A percentile compares a stretch with the other conserved stretches of the same genome.
Conservation (phyloP, 1,140 invertebrate genomes). For the Mercenaria mercenaria region DNA sequence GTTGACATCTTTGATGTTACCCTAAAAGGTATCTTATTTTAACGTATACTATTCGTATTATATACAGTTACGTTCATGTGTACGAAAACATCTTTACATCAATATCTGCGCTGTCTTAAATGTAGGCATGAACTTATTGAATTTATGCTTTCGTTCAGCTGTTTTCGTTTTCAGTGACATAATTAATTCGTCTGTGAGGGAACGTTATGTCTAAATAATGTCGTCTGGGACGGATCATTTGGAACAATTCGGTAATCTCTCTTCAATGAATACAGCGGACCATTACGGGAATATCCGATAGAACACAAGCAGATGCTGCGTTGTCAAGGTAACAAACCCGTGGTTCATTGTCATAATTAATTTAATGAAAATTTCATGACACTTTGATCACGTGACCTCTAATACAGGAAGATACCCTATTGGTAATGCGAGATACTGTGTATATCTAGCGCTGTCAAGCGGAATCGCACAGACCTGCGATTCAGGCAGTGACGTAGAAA, state of each 20-base stretch:
- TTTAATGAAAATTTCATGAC: constrained; percentile 70
- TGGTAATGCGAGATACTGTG: constrained; percentile 44
- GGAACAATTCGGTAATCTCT: constrained; percentile 33
- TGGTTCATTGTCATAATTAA: constrained; percentile 68
- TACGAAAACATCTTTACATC: too few species aligned
- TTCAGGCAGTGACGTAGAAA: constrained; percentile 49
- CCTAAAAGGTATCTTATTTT: too few species aligned
- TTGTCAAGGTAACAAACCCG: constrained; percentile 59
- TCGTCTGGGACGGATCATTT: constrained; percentile 26
- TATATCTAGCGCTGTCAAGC: constrained; percentile 28
- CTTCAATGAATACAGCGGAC: constrained; percentile 47
- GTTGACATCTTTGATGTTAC: too few species aligned
- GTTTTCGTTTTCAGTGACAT: constrained; percentile 39
- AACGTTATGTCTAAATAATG: constrained; percentile 41
- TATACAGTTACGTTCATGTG: too few species aligned
- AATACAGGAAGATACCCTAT: constrained; percentile 49
- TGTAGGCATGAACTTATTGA: not conserved
- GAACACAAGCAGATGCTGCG: constrained; percentile 55
- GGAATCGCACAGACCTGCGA: constrained; percentile 4
- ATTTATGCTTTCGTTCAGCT: constrained; percentile 4
- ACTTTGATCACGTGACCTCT: constrained; percentile 52
- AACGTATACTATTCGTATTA: too few species aligned
- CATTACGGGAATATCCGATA: constrained; percentile 56
- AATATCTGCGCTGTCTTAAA: not conserved
- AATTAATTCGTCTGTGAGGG: constrained; percentile 40